These are phyloP conservation scores for Drosophila sulfurigaster DNA, from an alignment of 1,140 invertebrate genomes.

Conservation along the genomic window DNA sequence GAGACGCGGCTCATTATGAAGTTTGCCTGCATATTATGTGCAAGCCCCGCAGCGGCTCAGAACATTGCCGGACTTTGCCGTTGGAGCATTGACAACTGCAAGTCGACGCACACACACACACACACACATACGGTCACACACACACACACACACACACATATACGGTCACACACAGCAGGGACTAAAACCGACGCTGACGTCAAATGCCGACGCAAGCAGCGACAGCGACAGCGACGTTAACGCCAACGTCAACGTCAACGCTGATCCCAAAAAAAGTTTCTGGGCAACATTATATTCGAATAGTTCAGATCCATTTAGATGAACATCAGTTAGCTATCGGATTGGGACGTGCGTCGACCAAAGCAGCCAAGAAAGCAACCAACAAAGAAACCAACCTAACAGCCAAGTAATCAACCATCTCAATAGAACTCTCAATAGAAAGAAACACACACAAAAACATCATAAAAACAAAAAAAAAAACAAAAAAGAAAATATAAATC, in stretches of 20 bases:
- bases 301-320: constrained; percentile 85
- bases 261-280: constrained; percentile 82
- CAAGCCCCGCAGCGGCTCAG: constrained; percentile 73
- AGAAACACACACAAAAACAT: not conserved
- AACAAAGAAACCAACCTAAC: constrained; percentile 34
- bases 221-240: constrained; percentile 24
- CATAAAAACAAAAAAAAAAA: too few relatives aligned
- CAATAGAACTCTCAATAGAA: not conserved
- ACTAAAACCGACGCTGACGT: constrained; percentile 36
- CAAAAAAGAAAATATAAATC: not conserved
- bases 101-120: constrained; percentile 34
- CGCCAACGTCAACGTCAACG: constrained; percentile 45
- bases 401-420: constrained; percentile 13
- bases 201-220: constrained; percentile 38
- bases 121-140: constrained; percentile 14
- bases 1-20: constrained; percentile 61
- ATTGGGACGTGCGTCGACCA: constrained; percentile 81
- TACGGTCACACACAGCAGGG: not conserved
- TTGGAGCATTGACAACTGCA: constrained; percentile 72
- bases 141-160: constrained; percentile 13
- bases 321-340: constrained; percentile 85
- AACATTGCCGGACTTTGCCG: constrained; percentile 68
- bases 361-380: constrained; percentile 28
- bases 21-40: constrained; percentile 77
- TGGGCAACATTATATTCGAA: constrained; percentile 83